These are phyloP conservation scores for Baccha elongata DNA, from an alignment of 2,888 invertebrate species.

Conservation along the genomic window DNA sequence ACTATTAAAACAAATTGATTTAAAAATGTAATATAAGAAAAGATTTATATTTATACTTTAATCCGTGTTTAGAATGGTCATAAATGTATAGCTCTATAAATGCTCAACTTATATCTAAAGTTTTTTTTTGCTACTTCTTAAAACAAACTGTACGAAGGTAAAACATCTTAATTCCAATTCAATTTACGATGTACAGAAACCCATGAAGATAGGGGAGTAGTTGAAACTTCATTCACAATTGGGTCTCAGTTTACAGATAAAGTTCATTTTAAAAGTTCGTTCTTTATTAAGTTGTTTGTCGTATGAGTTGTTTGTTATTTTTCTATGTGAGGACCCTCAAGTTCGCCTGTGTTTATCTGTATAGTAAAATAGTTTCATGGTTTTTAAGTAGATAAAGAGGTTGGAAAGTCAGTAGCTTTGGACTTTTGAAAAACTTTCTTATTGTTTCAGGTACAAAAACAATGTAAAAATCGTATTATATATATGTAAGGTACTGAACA, in stretches of 20 bases:
- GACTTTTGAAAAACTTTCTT: not conserved
- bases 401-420: too few relatives aligned
- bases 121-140: conserved; percentile 1
- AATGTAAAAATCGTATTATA: too few relatives aligned
- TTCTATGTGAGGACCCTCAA: not conserved
- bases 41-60: too few relatives aligned
- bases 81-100: too few relatives aligned
- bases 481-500: too few relatives aligned
- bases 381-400: conserved; percentile 12
- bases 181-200: conserved; percentile 3
- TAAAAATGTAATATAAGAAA: too few relatives aligned
- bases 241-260: conserved; percentile 11
- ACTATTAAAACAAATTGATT: too few relatives aligned
- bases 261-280: conserved; percentile 31
- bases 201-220: not conserved
- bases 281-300: conserved; percentile 29
- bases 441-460: not conserved
- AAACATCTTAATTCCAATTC: conserved; percentile 32
- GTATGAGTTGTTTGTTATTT: conserved; percentile 36
- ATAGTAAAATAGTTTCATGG: conserved; percentile 11
- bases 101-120: too few relatives aligned
- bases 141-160: not conserved
- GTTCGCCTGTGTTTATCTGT: not conserved
- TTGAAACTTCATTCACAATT: not conserved
- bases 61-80: too few relatives aligned